Conservation (phyloP, 2,113 vertebrate species). For the Atrichornis clamosus region DNA sequence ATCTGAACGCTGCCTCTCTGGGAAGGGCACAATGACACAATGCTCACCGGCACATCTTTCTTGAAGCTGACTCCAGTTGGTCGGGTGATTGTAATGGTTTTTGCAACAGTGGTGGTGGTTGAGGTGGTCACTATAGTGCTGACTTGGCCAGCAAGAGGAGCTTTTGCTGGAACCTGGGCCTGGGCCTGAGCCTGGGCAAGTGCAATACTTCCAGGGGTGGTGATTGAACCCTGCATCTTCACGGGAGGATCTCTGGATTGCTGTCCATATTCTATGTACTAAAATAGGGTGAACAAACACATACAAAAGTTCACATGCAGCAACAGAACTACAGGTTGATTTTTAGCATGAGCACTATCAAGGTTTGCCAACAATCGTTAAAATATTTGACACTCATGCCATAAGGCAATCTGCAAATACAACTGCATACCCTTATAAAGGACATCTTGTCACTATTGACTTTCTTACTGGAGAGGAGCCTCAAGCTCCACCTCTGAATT, state of each 20-base stretch:
- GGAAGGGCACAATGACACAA: background rate
- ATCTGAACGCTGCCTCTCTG: background rate
- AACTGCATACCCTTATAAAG: background rate
- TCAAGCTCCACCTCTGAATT: background rate
- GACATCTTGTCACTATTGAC: background rate
- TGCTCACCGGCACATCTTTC: conserved; percentile 96
- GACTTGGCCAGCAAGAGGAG: conserved; percentile 87
- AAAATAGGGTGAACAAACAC: background rate
- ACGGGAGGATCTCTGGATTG: conserved; percentile 98
- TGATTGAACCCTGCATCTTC: conserved; percentile 99
- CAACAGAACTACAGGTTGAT: background rate
- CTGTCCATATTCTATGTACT: conserved; percentile 99
- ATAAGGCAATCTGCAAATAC: background rate
- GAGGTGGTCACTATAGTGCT: conserved; percentile 95
- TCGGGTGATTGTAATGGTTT: conserved; percentile 94
- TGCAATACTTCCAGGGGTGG: conserved; percentile 91
- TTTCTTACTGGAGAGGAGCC: background rate
- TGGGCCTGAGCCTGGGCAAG: conserved; percentile 91
- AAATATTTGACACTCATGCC: background rate
- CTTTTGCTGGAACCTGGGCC: conserved; percentile 87
- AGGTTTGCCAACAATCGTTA: background rate
- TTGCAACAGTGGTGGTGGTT: conserved; percentile 90
- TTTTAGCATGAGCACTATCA: background rate
- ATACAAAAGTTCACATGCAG: background rate
- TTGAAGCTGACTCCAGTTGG: conserved; percentile 94